Percentiles rank a stretch among this genome's conserved stretches.
Conservation (phyloP, 2,888 invertebrate species). For the Palloptera scutellata region DNA sequence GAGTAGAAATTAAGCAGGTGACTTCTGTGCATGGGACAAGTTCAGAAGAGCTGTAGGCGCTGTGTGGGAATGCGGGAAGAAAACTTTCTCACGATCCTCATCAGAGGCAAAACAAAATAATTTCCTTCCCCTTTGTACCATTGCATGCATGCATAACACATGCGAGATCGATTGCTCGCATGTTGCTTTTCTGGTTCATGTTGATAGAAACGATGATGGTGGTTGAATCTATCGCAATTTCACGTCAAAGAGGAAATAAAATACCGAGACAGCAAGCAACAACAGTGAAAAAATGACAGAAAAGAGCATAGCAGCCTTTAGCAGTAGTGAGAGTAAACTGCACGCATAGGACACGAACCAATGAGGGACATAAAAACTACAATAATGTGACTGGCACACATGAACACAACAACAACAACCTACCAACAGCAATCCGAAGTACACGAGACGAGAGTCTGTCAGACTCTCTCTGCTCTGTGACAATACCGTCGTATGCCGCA, state of each 20-base stretch:
- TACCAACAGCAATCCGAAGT: too few relatives aligned
- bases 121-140: background rate
- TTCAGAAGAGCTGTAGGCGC: slow-evolving; percentile 35
- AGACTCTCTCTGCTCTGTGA: too few relatives aligned
- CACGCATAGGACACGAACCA: slow-evolving; percentile 30
- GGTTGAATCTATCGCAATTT: slow-evolving; percentile 54
- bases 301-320: slow-evolving; percentile 8
- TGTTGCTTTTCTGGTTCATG: slow-evolving; percentile 7
- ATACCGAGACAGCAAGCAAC: slow-evolving; percentile 21
- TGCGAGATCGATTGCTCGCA: background rate
- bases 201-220: slow-evolving; percentile 40
- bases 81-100: slow-evolving; percentile 63
- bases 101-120: background rate
- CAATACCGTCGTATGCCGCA: too few relatives aligned
- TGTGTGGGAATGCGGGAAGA: slow-evolving; percentile 64
- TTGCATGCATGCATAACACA: background rate
- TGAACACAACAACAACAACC: background rate
- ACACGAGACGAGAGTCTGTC: too few relatives aligned
- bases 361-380: too few relatives aligned
- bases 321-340: slow-evolving; percentile 40
- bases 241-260: slow-evolving; percentile 54
- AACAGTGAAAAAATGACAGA: too few relatives aligned
- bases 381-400: background rate
- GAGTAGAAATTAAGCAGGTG: slow-evolving; percentile 46
- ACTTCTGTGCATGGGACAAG: slow-evolving; percentile 47